A percentile compares a stretch with the other conserved stretches of the same genome.
Conservation (phyloP, 1,140 invertebrate species). For the Drosophila cardini region DNA sequence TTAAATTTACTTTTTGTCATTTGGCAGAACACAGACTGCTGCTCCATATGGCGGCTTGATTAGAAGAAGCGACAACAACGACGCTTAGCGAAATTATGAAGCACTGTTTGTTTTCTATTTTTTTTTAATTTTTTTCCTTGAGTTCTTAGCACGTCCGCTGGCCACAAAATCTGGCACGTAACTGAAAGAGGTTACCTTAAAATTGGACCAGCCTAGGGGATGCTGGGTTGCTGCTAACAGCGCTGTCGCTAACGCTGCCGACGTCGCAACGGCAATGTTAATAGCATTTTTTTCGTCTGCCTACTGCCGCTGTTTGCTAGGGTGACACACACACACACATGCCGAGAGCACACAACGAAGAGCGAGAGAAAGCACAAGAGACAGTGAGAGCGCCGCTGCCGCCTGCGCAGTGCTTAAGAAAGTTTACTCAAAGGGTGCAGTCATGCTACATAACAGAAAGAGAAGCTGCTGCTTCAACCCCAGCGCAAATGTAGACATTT, state of each 20-base stretch:
- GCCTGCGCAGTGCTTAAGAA: slow-evolving; percentile 53
- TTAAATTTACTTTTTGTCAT: slow-evolving; percentile 68
- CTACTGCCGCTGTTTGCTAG: slow-evolving; percentile 19
- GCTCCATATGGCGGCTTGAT: slow-evolving; percentile 68
- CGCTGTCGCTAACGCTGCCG: slow-evolving; percentile 13
- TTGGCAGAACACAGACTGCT: slow-evolving; percentile 34
- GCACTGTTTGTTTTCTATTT: slow-evolving; percentile 6
- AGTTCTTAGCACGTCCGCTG: slow-evolving; percentile 55
- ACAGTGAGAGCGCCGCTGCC: slow-evolving; percentile 10
- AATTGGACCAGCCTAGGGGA: slow-evolving; percentile 61
- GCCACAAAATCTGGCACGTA: slow-evolving; percentile 66
- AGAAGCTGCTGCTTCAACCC: slow-evolving; percentile 36
- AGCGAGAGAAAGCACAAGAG: slow-evolving; percentile 19
- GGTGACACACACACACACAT: slow-evolving; percentile 12
- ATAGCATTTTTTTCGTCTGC: slow-evolving; percentile 51
- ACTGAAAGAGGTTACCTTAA: slow-evolving; percentile 62
- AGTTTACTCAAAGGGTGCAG: slow-evolving; percentile 68
- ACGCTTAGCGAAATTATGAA: neutral
- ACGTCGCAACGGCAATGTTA: slow-evolving; percentile 30
- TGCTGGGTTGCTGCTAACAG: slow-evolving; percentile 52
- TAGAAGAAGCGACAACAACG: neutral
- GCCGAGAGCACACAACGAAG: neutral
- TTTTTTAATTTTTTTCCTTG: too few species aligned
- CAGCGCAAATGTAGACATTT: slow-evolving; percentile 28
- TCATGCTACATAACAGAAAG: neutral